Conservation (phyloP, 2,113 vertebrate genomes). For the Axis porcinus region DNA sequence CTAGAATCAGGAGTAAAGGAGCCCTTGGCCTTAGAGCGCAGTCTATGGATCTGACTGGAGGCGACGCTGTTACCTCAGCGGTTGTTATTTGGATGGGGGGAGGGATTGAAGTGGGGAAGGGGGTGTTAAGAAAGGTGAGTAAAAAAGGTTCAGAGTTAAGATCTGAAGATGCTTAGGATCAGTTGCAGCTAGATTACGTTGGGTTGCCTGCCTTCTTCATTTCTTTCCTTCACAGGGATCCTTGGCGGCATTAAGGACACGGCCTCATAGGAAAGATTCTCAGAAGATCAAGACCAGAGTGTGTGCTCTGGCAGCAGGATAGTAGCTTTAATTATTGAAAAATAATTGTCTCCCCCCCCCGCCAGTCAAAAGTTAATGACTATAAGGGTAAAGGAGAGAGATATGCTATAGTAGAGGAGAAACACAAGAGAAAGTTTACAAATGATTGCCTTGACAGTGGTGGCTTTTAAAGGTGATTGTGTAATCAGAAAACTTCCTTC, state of each 20-base stretch:
- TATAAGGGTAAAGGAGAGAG: background rate
- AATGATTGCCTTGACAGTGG: background rate
- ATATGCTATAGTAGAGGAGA: background rate
- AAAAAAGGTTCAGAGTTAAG: background rate
- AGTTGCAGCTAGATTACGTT: background rate
- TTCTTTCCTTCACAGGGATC: background rate
- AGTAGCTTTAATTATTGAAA: background rate
- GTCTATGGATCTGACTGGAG: background rate
- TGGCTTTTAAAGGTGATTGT: background rate
- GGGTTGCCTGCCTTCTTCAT: background rate
- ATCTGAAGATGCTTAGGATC: background rate
- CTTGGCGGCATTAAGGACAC: background rate
- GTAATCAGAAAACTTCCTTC: background rate
- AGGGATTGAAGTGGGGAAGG: accelerated
- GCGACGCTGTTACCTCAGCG: background rate
- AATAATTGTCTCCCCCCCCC: background rate
- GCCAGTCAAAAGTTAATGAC: background rate
- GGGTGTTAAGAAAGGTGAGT: accelerated
- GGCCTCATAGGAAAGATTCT: background rate
- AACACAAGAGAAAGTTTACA: background rate
- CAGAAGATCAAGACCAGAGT: background rate
- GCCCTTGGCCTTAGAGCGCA: background rate
- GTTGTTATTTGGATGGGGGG: background rate
- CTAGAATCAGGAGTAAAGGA: background rate
- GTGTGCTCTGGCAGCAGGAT: background rate